A percentile compares a stretch with the other conserved stretches of the same genome.
Evolutionary conservation across 1,140 invertebrate species (phyloP).

Genomic region (Nasonia giraulti): DNA sequence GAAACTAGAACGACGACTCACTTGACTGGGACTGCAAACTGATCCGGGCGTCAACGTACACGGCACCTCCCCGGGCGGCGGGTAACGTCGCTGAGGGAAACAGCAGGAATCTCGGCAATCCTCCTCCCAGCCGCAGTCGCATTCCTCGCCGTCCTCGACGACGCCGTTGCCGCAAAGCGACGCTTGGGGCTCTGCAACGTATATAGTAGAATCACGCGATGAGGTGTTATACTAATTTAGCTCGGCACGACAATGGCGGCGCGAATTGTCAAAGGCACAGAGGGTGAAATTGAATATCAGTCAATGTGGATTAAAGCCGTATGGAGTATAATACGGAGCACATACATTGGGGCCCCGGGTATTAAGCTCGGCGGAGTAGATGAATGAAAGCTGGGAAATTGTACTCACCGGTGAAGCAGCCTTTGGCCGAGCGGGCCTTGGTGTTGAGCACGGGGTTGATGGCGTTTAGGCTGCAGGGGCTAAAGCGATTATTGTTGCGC

Average conservation of each 20-base stretch:
- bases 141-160: constrained; percentile 96
- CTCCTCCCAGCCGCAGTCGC: constrained; percentile 98
- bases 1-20: constrained; percentile 61
- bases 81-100: constrained; percentile 89
- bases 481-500: constrained; percentile 97
- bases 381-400: not conserved
- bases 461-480: constrained; percentile 92
- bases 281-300: no score
- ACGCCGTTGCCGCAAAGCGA: constrained; percentile 98
- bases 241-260: no score
- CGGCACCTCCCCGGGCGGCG: constrained; percentile 83
- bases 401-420: constrained; percentile 90
- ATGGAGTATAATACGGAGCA: no score
- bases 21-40: constrained; percentile 88
- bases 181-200: constrained; percentile 84
- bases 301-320: no score
- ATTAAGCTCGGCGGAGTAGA: not conserved
- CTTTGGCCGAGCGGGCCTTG: constrained; percentile 91
- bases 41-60: constrained; percentile 87
- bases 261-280: no score
- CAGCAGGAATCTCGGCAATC: constrained; percentile 96
- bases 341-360: no score
- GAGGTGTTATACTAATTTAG: not conserved
- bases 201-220: constrained; percentile 20
- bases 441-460: constrained; percentile 96